Conservation (phyloP, 2,113 vertebrate genomes). For the Mystacornis crossleyi region DNA sequence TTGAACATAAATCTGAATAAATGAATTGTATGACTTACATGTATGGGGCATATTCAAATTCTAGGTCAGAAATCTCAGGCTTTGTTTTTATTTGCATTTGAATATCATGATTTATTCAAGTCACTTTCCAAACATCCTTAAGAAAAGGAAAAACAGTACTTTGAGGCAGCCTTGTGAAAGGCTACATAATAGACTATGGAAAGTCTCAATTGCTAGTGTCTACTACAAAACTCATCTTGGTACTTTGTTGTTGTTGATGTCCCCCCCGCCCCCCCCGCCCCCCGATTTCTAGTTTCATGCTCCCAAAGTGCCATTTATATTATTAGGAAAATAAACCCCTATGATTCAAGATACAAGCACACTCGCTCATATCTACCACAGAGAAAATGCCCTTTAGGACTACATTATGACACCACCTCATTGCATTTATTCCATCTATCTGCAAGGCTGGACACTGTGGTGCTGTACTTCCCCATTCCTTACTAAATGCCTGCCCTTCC, state of each 20-base stretch:
- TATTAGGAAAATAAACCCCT: neutral
- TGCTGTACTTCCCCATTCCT: too few species aligned
- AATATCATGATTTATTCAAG: neutral
- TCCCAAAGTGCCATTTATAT: neutral
- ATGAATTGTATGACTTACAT: neutral
- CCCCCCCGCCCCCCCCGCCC: too few species aligned
- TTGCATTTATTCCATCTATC: neutral
- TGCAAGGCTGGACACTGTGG: neutral
- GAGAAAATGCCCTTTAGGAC: neutral
- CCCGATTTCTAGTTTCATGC: neutral
- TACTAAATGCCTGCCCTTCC: too few species aligned
- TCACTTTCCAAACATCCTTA: neutral
- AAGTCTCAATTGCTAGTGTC: neutral
- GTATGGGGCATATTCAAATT: neutral
- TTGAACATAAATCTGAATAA: neutral
- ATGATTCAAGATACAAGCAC: neutral
- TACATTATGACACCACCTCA: neutral
- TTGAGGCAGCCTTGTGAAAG: neutral
- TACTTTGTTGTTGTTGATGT: neutral
- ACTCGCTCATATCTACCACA: fast-evolving
- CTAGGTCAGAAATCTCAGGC: neutral
- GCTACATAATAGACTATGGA: neutral
- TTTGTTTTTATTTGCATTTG: neutral
- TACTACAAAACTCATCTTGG: neutral
- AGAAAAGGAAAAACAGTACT: neutral